Conservation (phyloP, 2,888 invertebrate species). For the Lissocephala sabroskyi region DNA sequence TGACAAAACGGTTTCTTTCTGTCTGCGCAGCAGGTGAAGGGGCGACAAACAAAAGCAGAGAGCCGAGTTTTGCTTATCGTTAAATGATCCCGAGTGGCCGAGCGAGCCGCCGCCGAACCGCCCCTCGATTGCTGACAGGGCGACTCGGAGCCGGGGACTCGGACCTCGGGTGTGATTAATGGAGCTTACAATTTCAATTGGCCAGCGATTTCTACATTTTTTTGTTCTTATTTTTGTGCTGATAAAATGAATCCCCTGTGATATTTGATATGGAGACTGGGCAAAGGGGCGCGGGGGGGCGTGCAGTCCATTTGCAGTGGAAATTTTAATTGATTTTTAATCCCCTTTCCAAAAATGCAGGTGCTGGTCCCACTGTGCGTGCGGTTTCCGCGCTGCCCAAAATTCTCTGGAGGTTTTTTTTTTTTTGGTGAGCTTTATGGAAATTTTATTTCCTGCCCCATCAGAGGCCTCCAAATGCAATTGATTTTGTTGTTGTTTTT, state of each 20-base stretch:
- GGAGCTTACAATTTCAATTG: constrained; percentile 41
- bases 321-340: too few relatives aligned
- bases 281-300: background rate
- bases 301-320: too few relatives aligned
- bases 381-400: background rate
- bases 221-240: constrained; percentile 19
- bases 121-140: too few relatives aligned
- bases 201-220: constrained; percentile 13
- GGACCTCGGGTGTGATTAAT: constrained; percentile 38
- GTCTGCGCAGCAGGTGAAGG: background rate
- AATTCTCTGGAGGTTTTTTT: too few relatives aligned
- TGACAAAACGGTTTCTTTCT: background rate
- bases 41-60: background rate
- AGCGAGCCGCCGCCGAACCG: background rate
- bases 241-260: constrained; percentile 34
- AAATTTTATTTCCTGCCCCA: too few relatives aligned
- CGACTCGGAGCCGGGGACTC: too few relatives aligned
- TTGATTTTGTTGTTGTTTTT: too few relatives aligned
- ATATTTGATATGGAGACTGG: constrained; percentile 32
- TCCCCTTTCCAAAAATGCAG: too few relatives aligned
- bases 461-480: too few relatives aligned
- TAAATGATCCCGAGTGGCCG: constrained; percentile 29
- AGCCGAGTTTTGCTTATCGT: constrained; percentile 32
- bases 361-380: background rate
- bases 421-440: too few relatives aligned